Evolutionary conservation across 2,888 invertebrate species (phyloP).

Genomic region (Oscheius sp.): DNA sequence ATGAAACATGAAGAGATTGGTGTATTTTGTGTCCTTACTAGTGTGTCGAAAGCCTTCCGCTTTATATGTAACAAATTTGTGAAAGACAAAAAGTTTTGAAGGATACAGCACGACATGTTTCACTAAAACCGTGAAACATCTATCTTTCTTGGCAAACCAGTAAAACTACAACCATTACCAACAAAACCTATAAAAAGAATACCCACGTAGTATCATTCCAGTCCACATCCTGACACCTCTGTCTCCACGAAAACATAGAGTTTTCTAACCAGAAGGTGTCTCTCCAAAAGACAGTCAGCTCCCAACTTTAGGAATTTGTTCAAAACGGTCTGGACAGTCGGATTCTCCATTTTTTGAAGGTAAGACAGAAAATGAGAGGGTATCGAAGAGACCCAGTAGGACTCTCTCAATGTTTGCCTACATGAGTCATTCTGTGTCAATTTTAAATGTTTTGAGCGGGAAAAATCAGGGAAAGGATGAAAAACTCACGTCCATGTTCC

Average conservation of each 20-base stretch:
- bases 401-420: too few relatives aligned
- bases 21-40: too few relatives aligned
- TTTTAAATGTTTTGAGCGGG: not conserved
- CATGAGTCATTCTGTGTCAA: not conserved
- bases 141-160: too few relatives aligned
- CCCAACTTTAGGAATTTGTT: constrained; percentile 49
- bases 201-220: constrained; percentile 40
- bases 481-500: constrained; percentile 52
- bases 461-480: not conserved
- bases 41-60: too few relatives aligned
- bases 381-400: not conserved
- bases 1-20: too few relatives aligned
- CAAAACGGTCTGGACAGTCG: constrained; percentile 39
- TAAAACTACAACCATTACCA: too few relatives aligned
- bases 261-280: constrained; percentile 42
- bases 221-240: constrained; percentile 47
- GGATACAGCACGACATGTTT: not conserved
- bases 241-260: constrained; percentile 50
- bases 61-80: too few relatives aligned
- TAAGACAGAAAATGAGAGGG: too few relatives aligned
- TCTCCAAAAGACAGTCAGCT: constrained; percentile 50
- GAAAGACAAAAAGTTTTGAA: too few relatives aligned
- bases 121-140: too few relatives aligned
- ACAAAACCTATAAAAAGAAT: not conserved
- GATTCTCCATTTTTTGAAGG: constrained; percentile 43